These are phyloP conservation scores for Macrobrachium nipponense DNA, from an alignment of 1,140 invertebrate genomes.

Conservation along the genomic window DNA sequence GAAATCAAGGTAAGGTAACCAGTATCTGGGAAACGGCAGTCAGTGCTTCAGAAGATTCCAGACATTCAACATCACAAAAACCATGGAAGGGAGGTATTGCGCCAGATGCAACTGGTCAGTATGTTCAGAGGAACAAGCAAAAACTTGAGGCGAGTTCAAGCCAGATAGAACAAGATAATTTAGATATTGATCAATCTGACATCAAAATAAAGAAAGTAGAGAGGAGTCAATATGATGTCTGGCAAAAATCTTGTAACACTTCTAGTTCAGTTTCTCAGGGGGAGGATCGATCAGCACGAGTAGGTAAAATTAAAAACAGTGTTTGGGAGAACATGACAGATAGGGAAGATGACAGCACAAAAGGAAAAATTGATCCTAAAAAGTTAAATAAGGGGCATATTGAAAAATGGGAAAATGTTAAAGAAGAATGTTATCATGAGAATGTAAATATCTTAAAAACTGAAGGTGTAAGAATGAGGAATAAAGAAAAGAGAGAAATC, in stretches of 20 bases:
- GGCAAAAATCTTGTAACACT: background rate
- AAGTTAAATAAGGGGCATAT: background rate
- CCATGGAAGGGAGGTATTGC: constrained; percentile 60
- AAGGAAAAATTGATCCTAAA: constrained; percentile 10
- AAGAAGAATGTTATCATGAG: background rate
- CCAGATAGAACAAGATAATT: background rate
- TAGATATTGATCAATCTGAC: background rate
- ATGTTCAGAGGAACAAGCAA: constrained; percentile 51
- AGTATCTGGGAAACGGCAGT: constrained; percentile 58
- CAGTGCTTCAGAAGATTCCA: background rate
- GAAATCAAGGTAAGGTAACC: constrained; percentile 55
- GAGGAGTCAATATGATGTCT: background rate
- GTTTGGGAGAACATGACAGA: constrained; percentile 21
- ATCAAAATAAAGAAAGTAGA: background rate
- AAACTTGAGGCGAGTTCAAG: constrained; percentile 35
- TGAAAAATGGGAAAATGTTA: constrained; percentile 10
- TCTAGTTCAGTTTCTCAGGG: background rate
- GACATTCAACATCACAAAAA: constrained; percentile 31
- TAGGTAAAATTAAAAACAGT: constrained; percentile 33
- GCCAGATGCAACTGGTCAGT: constrained; percentile 52
- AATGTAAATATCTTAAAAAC: background rate
- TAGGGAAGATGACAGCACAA: background rate
- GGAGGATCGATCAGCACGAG: background rate
- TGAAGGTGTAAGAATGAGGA: constrained; percentile 19
- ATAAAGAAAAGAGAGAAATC: constrained; percentile 31